Evolutionary conservation across 92 coral and sea anemone species (phyloP), one percentile per base, ranked within the genome.

Genomic region (Phenganax subtilis): DNA sequence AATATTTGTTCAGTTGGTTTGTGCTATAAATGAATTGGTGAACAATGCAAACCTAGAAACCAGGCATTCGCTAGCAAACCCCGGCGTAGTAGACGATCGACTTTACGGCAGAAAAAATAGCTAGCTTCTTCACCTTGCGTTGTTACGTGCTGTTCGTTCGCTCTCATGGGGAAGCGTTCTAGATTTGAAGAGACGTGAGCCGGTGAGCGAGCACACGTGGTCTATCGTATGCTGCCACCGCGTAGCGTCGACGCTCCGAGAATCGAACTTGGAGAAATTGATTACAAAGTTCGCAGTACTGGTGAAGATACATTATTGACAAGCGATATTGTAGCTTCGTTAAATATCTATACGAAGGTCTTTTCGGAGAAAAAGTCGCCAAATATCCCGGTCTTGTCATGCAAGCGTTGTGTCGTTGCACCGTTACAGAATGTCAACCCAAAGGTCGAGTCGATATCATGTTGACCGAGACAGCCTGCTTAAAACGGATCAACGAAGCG

Each of bases 261-360:
- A 12, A 37, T 29, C 73, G 73, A 68, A 16, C 10, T 68, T 68
- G 31, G 73, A 30, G 73, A 68, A 30, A 16, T 68, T 17, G 73
- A 53, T 14, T 68, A 68, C 47, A 68, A 68, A 30, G 6, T 68
- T 10, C 52, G 73, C 47, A 37, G 5, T 37, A 37, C 47, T 37
- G 47, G 47, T 37, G 47, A 1, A 5, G 47, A 37, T 37, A 37
- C 5, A 37, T 37, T 1, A 37, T 37, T 37, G 5, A 37, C 25
- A 37, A 37, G 47, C 0, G 8, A 10, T 5, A 17, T 68, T 37
- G 29, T 68, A 15, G 54, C 73, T 8, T 7, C 5, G 4, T 68
- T 10, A 14, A 68, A 68, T 12, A 6, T 30, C 7, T 68, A 5
- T 29, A 4, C n/a, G 6, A 30, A 7, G 54, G 73, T 51, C n/a